phyloP scores from a whole-genome alignment of 2,113 vertebrate genomes.

The Urocolius indicus region DNA sequence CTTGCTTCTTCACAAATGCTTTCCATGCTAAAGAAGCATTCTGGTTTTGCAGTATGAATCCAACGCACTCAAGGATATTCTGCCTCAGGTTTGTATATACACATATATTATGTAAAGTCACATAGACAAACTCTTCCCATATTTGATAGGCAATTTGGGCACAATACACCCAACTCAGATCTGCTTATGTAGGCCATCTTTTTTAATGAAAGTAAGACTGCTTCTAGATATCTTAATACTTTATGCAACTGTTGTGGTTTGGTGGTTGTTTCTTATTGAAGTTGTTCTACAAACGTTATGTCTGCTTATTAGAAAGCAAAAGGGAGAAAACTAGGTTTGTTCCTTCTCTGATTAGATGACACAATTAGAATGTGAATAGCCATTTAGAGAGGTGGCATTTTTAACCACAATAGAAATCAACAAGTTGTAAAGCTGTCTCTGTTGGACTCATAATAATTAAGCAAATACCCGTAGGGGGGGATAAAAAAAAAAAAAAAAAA shows the following conservation, averaged over 20 bases:
- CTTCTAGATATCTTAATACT: not conserved
- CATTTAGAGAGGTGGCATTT: not conserved
- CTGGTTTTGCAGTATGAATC: not conserved
- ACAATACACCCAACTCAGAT: not conserved
- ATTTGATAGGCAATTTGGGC: not conserved
- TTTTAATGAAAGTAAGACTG: not conserved
- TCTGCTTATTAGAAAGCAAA: not conserved
- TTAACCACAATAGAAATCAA: not conserved
- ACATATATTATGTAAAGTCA: not conserved
- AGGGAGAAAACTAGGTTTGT: not conserved
- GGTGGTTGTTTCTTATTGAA: not conserved
- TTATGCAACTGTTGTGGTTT: not conserved
- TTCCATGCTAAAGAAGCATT: not conserved
- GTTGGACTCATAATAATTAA: not conserved
- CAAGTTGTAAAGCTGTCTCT: not conserved
- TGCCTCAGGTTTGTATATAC: not conserved
- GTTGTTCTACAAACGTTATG: not conserved
- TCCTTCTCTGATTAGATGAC: not conserved
- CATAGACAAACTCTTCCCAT: accelerated
- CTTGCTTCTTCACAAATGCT: not conserved
- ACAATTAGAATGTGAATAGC: not conserved
- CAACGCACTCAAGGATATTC: not conserved
- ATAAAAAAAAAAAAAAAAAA: not conserved
- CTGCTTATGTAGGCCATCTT: not conserved
- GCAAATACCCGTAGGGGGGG: not conserved